Percentiles rank a stretch among this genome's conserved stretches.
These are phyloP conservation scores for Tetragnatha montana DNA, from an alignment of 2,888 invertebrate species.

Conservation along the genomic window DNA sequence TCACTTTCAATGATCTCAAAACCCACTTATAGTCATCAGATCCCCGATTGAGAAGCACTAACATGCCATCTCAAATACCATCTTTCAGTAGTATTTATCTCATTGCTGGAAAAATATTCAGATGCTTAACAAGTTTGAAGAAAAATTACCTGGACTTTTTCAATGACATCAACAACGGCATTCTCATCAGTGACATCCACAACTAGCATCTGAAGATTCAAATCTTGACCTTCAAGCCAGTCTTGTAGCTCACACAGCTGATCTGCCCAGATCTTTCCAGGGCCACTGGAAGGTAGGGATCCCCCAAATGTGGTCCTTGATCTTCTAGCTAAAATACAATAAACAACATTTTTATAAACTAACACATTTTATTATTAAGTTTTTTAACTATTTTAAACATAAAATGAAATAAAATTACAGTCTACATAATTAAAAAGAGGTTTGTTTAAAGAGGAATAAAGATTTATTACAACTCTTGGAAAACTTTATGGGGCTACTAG, in stretches of 20 bases:
- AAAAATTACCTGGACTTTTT: conserved; percentile 69
- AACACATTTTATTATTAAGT: too few species aligned
- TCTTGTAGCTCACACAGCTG: conserved; percentile 63
- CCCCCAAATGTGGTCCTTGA: conserved; percentile 62
- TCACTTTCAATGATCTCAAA: too few species aligned
- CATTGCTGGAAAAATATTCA: neutral
- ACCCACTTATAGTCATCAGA: too few species aligned
- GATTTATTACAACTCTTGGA: too few species aligned
- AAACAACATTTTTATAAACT: neutral
- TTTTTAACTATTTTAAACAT: too few species aligned
- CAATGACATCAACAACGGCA: conserved; percentile 57
- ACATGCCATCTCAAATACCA: too few species aligned
- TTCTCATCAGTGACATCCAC: conserved; percentile 68
- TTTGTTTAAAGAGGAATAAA: too few species aligned
- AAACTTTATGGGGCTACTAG: too few species aligned
- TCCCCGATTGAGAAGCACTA: too few species aligned
- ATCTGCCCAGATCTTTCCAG: conserved; percentile 65
- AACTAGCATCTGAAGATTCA: conserved; percentile 62
- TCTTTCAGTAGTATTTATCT: too few species aligned
- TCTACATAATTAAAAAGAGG: too few species aligned
- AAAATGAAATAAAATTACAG: too few species aligned
- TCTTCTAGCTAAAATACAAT: conserved; percentile 48
- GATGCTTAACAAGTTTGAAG: neutral
- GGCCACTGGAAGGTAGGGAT: conserved; percentile 59
- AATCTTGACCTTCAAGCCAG: conserved; percentile 67